phyloP scores from a whole-genome alignment of 2,113 vertebrate species.

The Catagonus wagneri region DNA sequence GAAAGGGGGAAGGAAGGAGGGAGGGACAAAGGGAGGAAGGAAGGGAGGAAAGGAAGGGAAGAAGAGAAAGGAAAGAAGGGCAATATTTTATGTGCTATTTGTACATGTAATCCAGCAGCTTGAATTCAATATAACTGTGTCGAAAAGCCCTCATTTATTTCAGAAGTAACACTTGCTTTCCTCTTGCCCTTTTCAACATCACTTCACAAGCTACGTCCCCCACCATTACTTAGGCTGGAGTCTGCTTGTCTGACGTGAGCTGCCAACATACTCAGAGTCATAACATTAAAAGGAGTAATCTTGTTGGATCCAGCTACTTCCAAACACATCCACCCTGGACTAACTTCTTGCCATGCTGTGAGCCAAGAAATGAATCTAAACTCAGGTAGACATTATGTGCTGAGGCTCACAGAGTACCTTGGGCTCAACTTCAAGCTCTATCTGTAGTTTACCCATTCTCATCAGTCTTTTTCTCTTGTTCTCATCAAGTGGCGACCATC shows the following conservation, averaged over 20 bases:
- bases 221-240: background rate
- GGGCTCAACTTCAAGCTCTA: background rate
- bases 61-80: rapidly evolving
- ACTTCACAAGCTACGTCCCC: background rate
- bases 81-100: background rate
- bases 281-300: constrained; percentile 47
- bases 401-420: background rate
- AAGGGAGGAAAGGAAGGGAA: too few relatives aligned
- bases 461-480: background rate
- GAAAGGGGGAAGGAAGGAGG: rapidly evolving
- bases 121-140: background rate
- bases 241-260: constrained; percentile 29
- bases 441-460: constrained; percentile 3
- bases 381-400: background rate
- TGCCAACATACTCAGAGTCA: constrained; percentile 23
- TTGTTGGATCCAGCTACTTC: background rate
- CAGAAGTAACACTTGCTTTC: background rate
- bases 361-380: background rate
- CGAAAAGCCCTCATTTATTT: constrained; percentile 26
- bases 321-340: background rate
- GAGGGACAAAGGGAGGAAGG: rapidly evolving
- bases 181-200: background rate
- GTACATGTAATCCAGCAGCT: background rate
- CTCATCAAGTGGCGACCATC: background rate
- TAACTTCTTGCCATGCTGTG: background rate